These are phyloP conservation scores for Pituophis catenifer DNA, from an alignment of 2,113 vertebrate species.

Conservation along the genomic window DNA sequence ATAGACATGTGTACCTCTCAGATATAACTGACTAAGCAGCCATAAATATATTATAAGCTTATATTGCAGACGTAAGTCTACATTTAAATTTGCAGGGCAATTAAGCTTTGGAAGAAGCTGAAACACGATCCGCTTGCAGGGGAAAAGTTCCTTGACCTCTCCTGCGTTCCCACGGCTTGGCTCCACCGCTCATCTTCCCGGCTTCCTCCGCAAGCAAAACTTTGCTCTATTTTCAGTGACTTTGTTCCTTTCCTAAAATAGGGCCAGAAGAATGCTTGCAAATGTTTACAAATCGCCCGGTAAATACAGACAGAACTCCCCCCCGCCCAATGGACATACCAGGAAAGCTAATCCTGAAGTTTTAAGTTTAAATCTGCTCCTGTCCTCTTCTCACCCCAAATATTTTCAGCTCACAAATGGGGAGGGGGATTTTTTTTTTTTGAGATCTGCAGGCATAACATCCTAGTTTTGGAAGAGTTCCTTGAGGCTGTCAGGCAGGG, in stretches of 20 bases:
- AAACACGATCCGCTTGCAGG: background rate
- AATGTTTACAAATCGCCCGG: background rate
- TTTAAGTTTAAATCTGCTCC: background rate
- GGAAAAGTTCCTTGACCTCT: background rate
- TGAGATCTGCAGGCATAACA: background rate
- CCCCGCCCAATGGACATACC: background rate
- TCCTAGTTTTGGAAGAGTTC: background rate
- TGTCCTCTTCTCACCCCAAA: background rate
- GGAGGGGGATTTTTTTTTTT: background rate
- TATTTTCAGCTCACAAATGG: background rate
- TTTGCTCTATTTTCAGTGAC: background rate
- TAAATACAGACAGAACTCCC: background rate
- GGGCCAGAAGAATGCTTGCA: background rate
- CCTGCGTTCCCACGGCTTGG: background rate
- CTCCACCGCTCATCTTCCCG: background rate
- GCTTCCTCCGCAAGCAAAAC: background rate
- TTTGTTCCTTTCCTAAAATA: background rate
- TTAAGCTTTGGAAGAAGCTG: background rate
- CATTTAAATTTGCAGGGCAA: background rate
- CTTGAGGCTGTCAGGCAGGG: background rate
- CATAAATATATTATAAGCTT: background rate
- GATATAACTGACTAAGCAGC: background rate
- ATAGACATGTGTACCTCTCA: background rate
- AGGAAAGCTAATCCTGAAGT: background rate
- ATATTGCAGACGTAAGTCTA: background rate